Evolutionary conservation across 2,113 vertebrate species (phyloP).

Genomic region (Dryoscopus gambensis): DNA sequence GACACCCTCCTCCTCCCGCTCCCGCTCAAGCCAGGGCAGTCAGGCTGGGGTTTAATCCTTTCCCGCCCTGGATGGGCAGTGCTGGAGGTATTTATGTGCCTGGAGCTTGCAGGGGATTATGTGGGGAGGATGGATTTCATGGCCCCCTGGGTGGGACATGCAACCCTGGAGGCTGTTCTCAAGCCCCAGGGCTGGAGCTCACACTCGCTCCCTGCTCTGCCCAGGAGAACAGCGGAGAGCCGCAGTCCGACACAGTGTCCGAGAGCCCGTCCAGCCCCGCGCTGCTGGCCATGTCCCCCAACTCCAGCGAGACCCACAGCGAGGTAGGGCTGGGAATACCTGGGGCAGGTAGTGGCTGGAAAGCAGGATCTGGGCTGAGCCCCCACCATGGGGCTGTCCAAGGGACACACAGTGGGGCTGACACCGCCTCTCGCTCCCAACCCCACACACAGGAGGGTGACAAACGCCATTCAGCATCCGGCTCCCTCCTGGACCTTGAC

Average conservation of each 20-base stretch:
- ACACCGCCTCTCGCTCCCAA: background rate
- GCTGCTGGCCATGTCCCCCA: background rate
- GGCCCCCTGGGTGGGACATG: background rate
- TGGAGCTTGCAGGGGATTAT: background rate
- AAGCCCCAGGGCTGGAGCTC: background rate
- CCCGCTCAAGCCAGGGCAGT: background rate
- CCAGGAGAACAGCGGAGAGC: constrained; percentile 52
- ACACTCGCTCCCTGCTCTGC: background rate
- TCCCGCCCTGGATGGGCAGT: background rate
- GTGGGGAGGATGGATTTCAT: background rate
- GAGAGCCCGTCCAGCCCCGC: constrained; percentile 41
- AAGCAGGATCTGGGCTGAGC: background rate
- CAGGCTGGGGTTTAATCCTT: constrained; percentile 17
- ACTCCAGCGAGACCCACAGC: constrained; percentile 10
- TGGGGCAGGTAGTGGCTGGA: background rate
- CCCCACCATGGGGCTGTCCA: rapidly evolving
- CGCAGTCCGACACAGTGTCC: background rate
- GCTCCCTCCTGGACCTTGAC: constrained; percentile 79
- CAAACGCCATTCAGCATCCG: constrained; percentile 38
- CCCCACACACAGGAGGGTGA: constrained; percentile 40
- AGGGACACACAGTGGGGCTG: background rate
- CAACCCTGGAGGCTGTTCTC: background rate
- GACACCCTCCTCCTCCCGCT: background rate
- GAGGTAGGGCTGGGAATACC: constrained; percentile 52
- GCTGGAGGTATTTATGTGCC: constrained; percentile 13